These are phyloP conservation scores for Leptinotarsa peninsularis DNA, from an alignment of 2,888 invertebrate species.

Conservation along the genomic window DNA sequence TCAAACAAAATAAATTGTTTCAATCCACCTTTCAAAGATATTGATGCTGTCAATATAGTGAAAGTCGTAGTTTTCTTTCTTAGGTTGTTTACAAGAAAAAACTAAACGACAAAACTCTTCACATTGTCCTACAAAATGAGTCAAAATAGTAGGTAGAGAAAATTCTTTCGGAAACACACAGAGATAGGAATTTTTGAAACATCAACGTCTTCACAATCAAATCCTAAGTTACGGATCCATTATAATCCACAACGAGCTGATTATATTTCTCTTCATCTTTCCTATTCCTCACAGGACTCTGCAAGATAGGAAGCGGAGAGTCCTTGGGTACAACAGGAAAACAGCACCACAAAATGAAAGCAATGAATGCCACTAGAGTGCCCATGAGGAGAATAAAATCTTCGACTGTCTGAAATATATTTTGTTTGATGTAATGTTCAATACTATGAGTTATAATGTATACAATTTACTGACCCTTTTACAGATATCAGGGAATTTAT, in stretches of 20 bases:
- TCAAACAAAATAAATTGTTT: too few relatives aligned
- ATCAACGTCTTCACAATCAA: background rate
- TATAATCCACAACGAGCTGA: constrained; percentile 55
- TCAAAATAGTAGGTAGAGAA: background rate
- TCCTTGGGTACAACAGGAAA: constrained; percentile 69
- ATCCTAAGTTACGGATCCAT: constrained; percentile 20
- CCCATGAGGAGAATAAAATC: constrained; percentile 73
- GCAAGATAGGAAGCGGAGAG: constrained; percentile 52
- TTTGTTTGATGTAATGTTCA: background rate
- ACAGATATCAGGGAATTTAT: too few relatives aligned
- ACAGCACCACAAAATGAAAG: constrained; percentile 75
- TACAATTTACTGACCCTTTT: too few relatives aligned
- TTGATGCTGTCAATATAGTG: too few relatives aligned
- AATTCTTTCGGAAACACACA: background rate
- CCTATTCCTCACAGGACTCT: constrained; percentile 21
- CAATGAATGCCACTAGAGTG: constrained; percentile 73
- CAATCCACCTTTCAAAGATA: too few relatives aligned
- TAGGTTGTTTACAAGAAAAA: too few relatives aligned
- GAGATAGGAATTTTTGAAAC: background rate
- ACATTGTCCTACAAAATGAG: too few relatives aligned
- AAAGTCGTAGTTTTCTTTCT: too few relatives aligned
- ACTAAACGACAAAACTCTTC: too few relatives aligned
- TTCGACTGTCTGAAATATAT: constrained; percentile 69
- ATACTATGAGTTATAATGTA: too few relatives aligned
- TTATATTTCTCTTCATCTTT: constrained; percentile 61